Conservation (phyloP, 2,113 vertebrate genomes). For the Pipa parva region DNA sequence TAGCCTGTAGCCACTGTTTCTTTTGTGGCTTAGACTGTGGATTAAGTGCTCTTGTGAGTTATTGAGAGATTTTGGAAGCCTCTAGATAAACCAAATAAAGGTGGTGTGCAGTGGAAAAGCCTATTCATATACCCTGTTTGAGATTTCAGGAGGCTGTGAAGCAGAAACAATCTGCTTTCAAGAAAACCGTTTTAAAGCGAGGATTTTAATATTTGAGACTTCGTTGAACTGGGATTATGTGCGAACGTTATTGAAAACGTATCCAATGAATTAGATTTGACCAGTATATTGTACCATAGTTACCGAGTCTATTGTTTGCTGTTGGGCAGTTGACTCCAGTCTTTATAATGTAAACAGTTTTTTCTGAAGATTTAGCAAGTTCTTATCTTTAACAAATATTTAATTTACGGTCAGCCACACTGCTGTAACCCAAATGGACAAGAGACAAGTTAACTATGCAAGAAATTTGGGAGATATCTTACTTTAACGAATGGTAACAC, state of each 20-base stretch:
- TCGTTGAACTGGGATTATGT: conserved; percentile 5
- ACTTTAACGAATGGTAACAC: no score
- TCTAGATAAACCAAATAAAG: conserved; percentile 15
- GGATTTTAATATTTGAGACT: conserved; percentile 14
- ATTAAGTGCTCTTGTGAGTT: conserved; percentile 13
- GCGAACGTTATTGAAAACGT: conserved; percentile 1
- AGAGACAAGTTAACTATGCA: no score
- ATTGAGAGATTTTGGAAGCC: conserved; percentile 18
- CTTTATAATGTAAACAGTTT: no score
- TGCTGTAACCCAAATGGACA: no score
- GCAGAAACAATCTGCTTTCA: conserved; percentile 16
- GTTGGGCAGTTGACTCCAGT: no score
- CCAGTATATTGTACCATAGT: no score
- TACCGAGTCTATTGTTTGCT: no score
- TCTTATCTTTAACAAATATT: no score
- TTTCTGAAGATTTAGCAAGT: no score
- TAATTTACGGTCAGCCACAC: no score
- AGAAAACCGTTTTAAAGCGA: conserved; percentile 9
- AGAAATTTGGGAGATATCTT: no score
- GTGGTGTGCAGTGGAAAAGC: background rate
- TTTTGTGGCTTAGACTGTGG: conserved; percentile 1
- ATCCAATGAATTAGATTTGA: background rate
- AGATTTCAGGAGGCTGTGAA: conserved; percentile 1
- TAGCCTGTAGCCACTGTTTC: conserved; percentile 7
- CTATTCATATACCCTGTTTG: conserved; percentile 7